Conservation (phyloP, 2,797 vertebrate genomes). For the Eurystomus glaucurus region DNA sequence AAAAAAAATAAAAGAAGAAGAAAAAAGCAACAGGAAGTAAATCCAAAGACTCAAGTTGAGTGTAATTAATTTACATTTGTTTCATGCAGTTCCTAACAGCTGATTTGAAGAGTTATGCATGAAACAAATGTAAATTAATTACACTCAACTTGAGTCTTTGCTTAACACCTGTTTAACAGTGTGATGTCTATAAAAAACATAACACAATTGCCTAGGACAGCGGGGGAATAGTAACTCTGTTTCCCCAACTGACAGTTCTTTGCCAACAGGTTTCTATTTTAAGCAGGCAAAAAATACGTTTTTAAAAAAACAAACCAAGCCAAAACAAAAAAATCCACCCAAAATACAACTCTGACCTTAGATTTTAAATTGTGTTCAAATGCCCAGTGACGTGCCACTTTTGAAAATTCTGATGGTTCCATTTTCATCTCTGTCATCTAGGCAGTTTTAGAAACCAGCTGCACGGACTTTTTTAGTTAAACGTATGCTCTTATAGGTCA, state of each 20-base stretch:
- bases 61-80: slow-evolving; percentile 19
- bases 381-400: neutral
- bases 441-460: neutral
- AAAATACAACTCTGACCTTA: neutral
- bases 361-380: neutral
- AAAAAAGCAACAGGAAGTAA: neutral
- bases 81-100: slow-evolving; percentile 9
- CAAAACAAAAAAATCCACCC: neutral
- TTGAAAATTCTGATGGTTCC: neutral
- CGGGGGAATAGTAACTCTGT: slow-evolving; percentile 46
- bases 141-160: too few relatives aligned
- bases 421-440: neutral
- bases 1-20: too few relatives aligned
- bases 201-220: slow-evolving; percentile 44
- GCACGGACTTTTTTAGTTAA: neutral
- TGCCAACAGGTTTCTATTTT: slow-evolving; percentile 31
- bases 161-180: slow-evolving; percentile 70
- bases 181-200: slow-evolving; percentile 49
- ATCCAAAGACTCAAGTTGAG: neutral
- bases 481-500: neutral
- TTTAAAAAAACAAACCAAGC: neutral
- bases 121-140: too few relatives aligned
- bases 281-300: neutral
- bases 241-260: slow-evolving; percentile 8
- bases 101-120: slow-evolving; percentile 34